phyloP scores from a whole-genome alignment of 2,113 vertebrate genomes.

The Herpailurus yagouaroundi region DNA sequence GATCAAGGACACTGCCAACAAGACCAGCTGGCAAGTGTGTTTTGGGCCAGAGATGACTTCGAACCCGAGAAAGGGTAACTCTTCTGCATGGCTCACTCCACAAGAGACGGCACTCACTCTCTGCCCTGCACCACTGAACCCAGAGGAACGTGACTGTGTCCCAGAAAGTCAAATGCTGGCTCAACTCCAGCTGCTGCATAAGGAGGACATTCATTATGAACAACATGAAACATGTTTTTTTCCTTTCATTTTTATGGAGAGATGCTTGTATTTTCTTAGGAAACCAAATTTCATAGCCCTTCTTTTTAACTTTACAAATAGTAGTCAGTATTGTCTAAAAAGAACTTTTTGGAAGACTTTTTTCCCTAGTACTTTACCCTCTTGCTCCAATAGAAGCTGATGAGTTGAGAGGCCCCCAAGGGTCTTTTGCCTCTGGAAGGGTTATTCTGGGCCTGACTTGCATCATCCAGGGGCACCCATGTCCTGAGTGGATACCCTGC shows the following conservation, averaged over 20 bases:
- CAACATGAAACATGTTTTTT: background rate
- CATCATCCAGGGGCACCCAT: accelerated
- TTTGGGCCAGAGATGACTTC: background rate
- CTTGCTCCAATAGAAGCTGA: background rate
- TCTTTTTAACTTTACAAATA: background rate
- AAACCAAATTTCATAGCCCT: background rate
- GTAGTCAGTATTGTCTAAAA: background rate
- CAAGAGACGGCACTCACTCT: accelerated
- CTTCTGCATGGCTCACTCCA: accelerated
- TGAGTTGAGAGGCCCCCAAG: background rate
- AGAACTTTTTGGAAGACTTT: background rate
- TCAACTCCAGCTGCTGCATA: background rate
- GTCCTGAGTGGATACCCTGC: background rate
- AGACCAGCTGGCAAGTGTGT: background rate
- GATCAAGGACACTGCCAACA: background rate
- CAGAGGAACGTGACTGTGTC: background rate
- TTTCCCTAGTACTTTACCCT: background rate
- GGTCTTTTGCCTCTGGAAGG: background rate
- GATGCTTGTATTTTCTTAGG: background rate
- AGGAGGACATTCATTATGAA: background rate
- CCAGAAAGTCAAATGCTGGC: background rate
- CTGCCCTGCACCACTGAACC: background rate
- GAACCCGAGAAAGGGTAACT: background rate
- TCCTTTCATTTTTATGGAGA: background rate
- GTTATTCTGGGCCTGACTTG: background rate